A percentile compares a stretch with the other conserved stretches of the same genome.
These are phyloP conservation scores for Rhizomys pruinosus DNA, from an alignment of 2,113 vertebrate species.

Conservation along the genomic window DNA sequence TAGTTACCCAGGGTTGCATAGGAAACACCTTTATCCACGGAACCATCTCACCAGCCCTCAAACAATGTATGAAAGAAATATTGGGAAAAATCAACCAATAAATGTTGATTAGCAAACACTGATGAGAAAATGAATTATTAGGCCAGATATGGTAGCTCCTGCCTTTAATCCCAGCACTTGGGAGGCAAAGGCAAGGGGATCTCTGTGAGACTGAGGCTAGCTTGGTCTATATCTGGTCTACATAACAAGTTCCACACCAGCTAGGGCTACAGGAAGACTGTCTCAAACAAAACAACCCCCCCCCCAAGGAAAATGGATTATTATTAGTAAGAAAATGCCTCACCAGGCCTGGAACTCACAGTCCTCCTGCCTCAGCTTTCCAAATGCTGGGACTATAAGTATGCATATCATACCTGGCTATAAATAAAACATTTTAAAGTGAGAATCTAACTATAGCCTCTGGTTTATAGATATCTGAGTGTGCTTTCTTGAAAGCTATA, in stretches of 20 bases:
- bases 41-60: not conserved
- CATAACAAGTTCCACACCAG: too few relatives aligned
- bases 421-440: slow-evolving; percentile 27
- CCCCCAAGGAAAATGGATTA: not conserved
- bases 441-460: not conserved
- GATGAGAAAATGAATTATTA: not conserved
- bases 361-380: not conserved
- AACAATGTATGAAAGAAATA: not conserved
- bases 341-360: not conserved
- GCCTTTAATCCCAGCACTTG: too few relatives aligned
- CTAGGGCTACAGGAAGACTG: too few relatives aligned
- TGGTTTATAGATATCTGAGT: slow-evolving; percentile 39
- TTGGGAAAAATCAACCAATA: not conserved
- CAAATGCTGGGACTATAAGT: not conserved
- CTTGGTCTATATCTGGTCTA: too few relatives aligned
- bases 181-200: too few relatives aligned
- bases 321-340: not conserved
- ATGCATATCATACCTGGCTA: not conserved
- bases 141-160: too few relatives aligned
- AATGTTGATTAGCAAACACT: not conserved
- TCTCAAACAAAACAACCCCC: too few relatives aligned
- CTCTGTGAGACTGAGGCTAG: too few relatives aligned
- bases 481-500: too few relatives aligned
- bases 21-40: not conserved
- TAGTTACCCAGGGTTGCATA: not conserved